Evolutionary conservation across 2,888 invertebrate genomes (phyloP).

Genomic region (Nipponacmea schrenckii): DNA sequence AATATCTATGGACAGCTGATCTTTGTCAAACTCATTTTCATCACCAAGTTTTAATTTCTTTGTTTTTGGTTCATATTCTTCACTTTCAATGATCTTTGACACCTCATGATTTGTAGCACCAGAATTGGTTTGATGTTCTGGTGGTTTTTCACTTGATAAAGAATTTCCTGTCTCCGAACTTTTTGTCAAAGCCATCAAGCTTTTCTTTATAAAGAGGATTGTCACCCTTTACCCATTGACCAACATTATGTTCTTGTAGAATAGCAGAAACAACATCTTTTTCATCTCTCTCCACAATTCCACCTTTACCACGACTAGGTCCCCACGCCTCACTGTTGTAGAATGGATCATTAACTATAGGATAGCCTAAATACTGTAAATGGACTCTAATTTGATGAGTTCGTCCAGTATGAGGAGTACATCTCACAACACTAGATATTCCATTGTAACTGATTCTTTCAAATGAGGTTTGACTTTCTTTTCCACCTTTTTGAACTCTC

Average conservation of each 20-base stretch:
- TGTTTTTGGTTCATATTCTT: slow-evolving; percentile 12
- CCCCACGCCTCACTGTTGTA: slow-evolving; percentile 98
- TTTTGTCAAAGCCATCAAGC: slow-evolving; percentile 27
- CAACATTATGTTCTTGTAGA: slow-evolving; percentile 91
- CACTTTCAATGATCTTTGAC: not conserved
- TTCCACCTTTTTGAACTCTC: slow-evolving; percentile 81
- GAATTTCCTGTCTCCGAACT: too few species aligned
- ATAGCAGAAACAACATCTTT: slow-evolving; percentile 68
- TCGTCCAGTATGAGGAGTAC: slow-evolving; percentile 90
- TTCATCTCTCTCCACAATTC: slow-evolving; percentile 37
- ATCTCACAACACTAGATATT: slow-evolving; percentile 90
- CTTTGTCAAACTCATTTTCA: slow-evolving; percentile 37
- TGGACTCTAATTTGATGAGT: slow-evolving; percentile 99
- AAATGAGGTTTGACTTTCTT: slow-evolving; percentile 91
- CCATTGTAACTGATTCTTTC: slow-evolving; percentile 88
- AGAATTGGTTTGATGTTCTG: not conserved
- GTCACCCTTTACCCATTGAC: slow-evolving; percentile 80
- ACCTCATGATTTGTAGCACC: not conserved
- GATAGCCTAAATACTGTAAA: slow-evolving; percentile 95
- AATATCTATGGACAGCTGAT: slow-evolving; percentile 75
- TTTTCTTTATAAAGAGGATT: slow-evolving; percentile 43
- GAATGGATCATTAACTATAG: slow-evolving; percentile 95
- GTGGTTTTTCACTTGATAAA: not conserved
- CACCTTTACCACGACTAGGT: slow-evolving; percentile 72
- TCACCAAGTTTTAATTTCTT: not conserved